Percentiles rank a stretch among this genome's conserved stretches.
phyloP scores from a whole-genome alignment of 2,113 vertebrate species.

The Rattus norvegicus region GRCr8 NC_086039.1:81780001-81780500 shows the following conservation, averaged over 20 bases:
- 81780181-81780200: background rate
- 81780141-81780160: background rate
- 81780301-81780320: background rate
- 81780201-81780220: background rate
- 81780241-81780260: background rate
- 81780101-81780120: background rate
- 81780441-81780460: background rate
- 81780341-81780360: background rate
- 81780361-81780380: background rate
- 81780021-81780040: too few species aligned
- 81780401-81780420: background rate
- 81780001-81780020: background rate
- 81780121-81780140: background rate
- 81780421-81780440: background rate
- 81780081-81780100: background rate
- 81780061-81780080: background rate
- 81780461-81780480: background rate
- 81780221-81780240: background rate
- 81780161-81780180: background rate
- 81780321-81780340: background rate
- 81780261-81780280: background rate
- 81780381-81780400: background rate
- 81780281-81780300: background rate
- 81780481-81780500: background rate
- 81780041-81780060: background rate